phyloP scores from a whole-genome alignment of 2,888 invertebrate species.

The Sceliomorpha sp. region DNA sequence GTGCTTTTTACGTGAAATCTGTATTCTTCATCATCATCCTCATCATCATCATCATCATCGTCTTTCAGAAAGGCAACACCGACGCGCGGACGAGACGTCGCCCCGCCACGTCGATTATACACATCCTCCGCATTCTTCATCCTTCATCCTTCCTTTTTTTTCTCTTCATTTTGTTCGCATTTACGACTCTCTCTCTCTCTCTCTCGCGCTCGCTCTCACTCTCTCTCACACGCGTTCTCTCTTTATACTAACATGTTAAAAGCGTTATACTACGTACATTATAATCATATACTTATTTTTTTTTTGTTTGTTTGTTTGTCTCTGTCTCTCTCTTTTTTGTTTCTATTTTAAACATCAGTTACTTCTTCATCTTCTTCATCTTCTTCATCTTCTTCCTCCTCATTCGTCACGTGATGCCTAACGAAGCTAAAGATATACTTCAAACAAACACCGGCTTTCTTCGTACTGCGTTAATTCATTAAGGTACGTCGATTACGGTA shows the following conservation, averaged over 20 bases:
- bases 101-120: no score
- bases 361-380: neutral
- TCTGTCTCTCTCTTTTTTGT: constrained; percentile 12
- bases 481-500: constrained; percentile 57
- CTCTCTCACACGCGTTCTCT: constrained; percentile 51
- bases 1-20: no score
- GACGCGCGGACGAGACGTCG: no score
- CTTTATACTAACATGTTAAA: constrained; percentile 76
- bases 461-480: constrained; percentile 58
- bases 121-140: constrained; percentile 53
- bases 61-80: no score
- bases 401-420: constrained; percentile 55
- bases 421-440: constrained; percentile 62
- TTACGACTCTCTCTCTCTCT: neutral
- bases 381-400: neutral
- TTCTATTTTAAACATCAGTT: constrained; percentile 6
- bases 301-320: no score
- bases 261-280: constrained; percentile 74
- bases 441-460: constrained; percentile 59
- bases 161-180: constrained; percentile 12
- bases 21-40: no score
- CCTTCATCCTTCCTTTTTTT: constrained; percentile 35
- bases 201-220: no score
- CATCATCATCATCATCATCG: no score
- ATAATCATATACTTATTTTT: constrained; percentile 64